Base-by-base conservation (phyloP, 2,113 vertebrate genomes). In the Chitala chitala region DNA sequence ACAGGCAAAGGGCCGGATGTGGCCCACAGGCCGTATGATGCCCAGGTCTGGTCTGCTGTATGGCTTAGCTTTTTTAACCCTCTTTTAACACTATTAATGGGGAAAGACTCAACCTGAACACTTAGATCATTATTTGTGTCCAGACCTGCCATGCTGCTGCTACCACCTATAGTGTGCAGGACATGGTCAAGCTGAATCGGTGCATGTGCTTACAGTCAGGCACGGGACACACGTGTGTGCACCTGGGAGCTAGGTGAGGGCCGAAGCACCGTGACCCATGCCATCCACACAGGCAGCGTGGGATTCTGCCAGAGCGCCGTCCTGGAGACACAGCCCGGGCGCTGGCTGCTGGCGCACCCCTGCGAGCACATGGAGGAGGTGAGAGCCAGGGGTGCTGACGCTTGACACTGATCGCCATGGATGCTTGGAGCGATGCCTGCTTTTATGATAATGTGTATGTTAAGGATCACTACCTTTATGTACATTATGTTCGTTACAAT, bases 201-300 rank as follows among this genome's bases (percentile, higher is more conserved):
- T 69, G 51, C 50, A 9, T 74, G 54, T 22, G 44, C 58, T 61
- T 4, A 9, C 85, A 99, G 97, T 74, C 97, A 99, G 85, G 97
- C 95, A 15, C 92, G 94, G 13, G 95, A 98, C 87, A 91, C 92
- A 84, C 90, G 74, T 59, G 86, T 98, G 78, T 91, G 90, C 71
- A 9, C 92, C 54, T 99, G 96, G 97, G 92, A 95, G 73, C 84
- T 98, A 78, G 86, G 86, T 0, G 93, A 94, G 84, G 94, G 94
- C 75, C 89, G 94, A 58, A 81, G 82, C 0, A 5, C 86, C 1
- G 75, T 91, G n/a, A 74, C 69, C 3, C 92, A 93, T 77, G 87
- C 89, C 0, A 68, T 98, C 82, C 80, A 8, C 82, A 91, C 91
- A 0, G 92, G 92, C 77, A 94, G 87, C 0, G 87, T 94, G 71